Conservation (phyloP, 2,888 invertebrate species). For the Osmoderma eremita region DNA sequence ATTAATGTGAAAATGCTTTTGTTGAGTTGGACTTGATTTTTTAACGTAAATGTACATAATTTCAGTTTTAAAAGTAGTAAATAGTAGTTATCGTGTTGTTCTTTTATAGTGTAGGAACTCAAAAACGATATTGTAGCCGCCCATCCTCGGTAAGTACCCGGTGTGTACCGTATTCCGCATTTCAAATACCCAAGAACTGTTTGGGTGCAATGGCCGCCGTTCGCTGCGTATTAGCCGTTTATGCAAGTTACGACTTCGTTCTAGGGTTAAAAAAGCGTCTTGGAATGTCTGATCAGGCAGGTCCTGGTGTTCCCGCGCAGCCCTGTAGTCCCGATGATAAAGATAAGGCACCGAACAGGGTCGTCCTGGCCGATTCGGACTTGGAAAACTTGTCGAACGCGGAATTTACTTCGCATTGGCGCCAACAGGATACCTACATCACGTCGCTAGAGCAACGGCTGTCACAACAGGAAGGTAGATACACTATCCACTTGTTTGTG, state of each 20-base stretch:
- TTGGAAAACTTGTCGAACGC: conserved; percentile 72
- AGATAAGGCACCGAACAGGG: conserved; percentile 65
- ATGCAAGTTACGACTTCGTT: conserved; percentile 35
- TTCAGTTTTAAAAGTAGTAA: conserved; percentile 29
- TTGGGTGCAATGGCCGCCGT: conserved; percentile 43
- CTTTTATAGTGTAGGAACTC: conserved; percentile 30
- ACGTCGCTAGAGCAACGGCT: conserved; percentile 79
- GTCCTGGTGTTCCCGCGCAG: conserved; percentile 52
- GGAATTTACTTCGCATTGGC: conserved; percentile 77
- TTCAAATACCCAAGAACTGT: conserved; percentile 35
- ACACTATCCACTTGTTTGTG: conserved; percentile 60
- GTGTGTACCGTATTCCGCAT: background rate
- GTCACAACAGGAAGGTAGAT: conserved; percentile 81
- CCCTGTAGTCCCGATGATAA: conserved; percentile 67
- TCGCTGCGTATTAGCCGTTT: conserved; percentile 26
- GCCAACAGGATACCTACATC: conserved; percentile 80
- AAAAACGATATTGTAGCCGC: conserved; percentile 26
- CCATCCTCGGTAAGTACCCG: conserved; percentile 37
- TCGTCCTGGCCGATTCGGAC: conserved; percentile 73
- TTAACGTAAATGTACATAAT: conserved; percentile 35
- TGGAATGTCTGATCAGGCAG: conserved; percentile 56
- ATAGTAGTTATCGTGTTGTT: conserved; percentile 35
- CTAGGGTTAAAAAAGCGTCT: conserved; percentile 31
- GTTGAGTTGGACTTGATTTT: conserved; percentile 43
- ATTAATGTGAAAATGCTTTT: conserved; percentile 39